Conservation (phyloP, 2,113 vertebrate genomes). For the Morphnarchus princeps region DNA sequence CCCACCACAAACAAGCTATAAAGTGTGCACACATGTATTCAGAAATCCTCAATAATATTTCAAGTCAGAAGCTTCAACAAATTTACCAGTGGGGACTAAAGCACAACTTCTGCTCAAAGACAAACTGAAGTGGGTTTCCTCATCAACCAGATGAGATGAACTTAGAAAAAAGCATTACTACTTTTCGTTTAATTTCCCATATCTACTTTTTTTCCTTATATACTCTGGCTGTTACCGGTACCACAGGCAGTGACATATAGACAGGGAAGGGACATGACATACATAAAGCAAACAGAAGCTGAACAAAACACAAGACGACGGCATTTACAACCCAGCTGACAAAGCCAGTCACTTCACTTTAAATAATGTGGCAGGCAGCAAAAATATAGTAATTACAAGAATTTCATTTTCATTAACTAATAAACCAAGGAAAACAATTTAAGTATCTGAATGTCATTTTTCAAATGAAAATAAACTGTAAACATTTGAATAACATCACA, state of each 20-base stretch:
- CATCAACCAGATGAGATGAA: neutral
- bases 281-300: slow-evolving; percentile 61
- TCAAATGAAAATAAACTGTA: slow-evolving; percentile 83
- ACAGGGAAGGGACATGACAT: slow-evolving; percentile 35
- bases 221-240: neutral
- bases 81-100: neutral
- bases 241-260: slow-evolving; percentile 9
- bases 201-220: neutral
- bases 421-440: slow-evolving; percentile 77
- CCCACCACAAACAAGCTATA: rapidly evolving
- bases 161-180: neutral
- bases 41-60: rapidly evolving
- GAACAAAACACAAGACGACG: slow-evolving; percentile 57
- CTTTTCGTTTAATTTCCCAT: neutral
- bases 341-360: slow-evolving; percentile 69
- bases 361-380: slow-evolving; percentile 69
- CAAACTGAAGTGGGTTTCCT: neutral
- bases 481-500: slow-evolving; percentile 85
- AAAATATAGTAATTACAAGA: slow-evolving; percentile 74
- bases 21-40: rapidly evolving
- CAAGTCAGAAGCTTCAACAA: neutral
- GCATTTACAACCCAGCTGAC: slow-evolving; percentile 62
- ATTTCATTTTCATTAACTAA: slow-evolving; percentile 82
- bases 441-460: slow-evolving; percentile 77
- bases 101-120: neutral